Base-by-base conservation (phyloP, 2,113 vertebrate species). In the Trogon surrucura region DNA sequence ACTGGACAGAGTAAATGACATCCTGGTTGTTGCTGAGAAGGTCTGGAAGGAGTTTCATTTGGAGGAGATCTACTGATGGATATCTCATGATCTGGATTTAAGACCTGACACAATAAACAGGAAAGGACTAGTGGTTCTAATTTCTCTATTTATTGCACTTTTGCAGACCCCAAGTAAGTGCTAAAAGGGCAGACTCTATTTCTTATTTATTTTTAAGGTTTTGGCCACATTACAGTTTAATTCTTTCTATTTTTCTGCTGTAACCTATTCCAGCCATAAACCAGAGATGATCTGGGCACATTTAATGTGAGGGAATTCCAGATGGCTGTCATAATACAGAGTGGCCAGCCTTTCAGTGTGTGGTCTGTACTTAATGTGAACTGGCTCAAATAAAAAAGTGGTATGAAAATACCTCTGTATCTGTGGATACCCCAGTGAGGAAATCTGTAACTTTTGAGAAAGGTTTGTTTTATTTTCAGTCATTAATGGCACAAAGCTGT, bases 361-460 rank as follows among this genome's bases (percentile, higher is more conserved):
- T 91, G 72, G 80, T 95, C 85, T 95, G 44, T 64, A 48, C 61
- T 95, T 89, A 71, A 64, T 86, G 67, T 83, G 65, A 86, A 53
- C 50, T 82, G 71, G 32, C 23, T 29, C 34, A 56, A 84, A 65
- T 30, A 10, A 21, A 26, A 56, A 87, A 71, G 18, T 0, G 7
- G 45, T 74, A 64, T 14, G 38, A 38, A 91, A 95, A 95, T 93
- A 45, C 47, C 30, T 84, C 50, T 91, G 1, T 86, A 85, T 77
- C 69, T 87, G 48, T 45, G 29, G 57, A 89, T 87, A 93, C 38
- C 77, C 56, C 61, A 89, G 18, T 41, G 80, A 87, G 77, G 65
- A 95, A 87, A 73, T 89, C 50, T 87, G 91, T 41, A 79, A 93
- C 78, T 95, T 96, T 45, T 79, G 34, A 79, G 53, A 56, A 83